phyloP scores from a whole-genome alignment of 2,888 invertebrate genomes.

The Trileptium ribeirensis region DNA sequence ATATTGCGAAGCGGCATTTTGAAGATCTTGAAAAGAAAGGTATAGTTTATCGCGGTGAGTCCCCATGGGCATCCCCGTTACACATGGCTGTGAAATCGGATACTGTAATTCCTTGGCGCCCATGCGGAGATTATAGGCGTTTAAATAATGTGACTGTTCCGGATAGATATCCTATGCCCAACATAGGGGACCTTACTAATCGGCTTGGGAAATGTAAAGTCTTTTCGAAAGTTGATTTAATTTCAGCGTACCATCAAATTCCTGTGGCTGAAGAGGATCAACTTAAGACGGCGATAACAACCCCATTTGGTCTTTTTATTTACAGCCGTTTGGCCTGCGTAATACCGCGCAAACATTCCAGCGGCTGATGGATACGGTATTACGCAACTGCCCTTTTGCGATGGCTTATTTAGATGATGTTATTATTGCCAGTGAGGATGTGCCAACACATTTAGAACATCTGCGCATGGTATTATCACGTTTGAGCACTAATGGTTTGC shows the following conservation, averaged over 20 bases:
- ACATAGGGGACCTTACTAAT: neutral
- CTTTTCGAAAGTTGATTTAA: neutral
- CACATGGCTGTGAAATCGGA: neutral
- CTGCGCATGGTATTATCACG: neutral
- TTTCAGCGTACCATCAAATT: neutral
- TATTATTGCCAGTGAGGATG: neutral
- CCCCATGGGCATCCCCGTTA: neutral
- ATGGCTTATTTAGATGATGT: neutral
- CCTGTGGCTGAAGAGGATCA: neutral
- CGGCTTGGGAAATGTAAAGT: neutral
- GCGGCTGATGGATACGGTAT: neutral
- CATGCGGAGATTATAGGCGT: neutral
- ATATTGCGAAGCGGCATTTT: neutral
- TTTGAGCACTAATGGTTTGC: neutral
- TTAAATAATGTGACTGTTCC: neutral
- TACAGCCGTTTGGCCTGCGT: neutral
- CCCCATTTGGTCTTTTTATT: neutral
- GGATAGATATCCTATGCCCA: neutral
- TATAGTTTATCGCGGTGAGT: neutral
- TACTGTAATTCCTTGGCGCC: neutral
- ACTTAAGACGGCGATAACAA: neutral
- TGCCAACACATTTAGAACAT: neutral
- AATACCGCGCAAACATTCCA: constrained; percentile 10
- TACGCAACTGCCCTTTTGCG: neutral
- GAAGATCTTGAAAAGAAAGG: neutral